These are phyloP conservation scores for Melieria omissa DNA, from an alignment of 2,888 invertebrate genomes.

Conservation along the genomic window DNA sequence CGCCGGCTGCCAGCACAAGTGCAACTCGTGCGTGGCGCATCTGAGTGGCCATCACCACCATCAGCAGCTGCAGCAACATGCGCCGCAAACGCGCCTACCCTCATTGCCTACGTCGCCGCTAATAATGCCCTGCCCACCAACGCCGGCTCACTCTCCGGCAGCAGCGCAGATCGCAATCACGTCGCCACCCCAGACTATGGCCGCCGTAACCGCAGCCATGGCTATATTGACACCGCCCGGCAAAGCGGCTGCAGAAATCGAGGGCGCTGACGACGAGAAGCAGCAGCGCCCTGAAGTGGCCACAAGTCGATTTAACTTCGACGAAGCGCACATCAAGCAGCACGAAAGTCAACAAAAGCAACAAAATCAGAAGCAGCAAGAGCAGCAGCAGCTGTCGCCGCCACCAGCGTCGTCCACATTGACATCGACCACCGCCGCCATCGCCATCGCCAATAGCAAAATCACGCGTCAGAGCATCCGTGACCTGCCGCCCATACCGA, in stretches of 20 bases:
- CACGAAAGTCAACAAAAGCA: slow-evolving; percentile 41
- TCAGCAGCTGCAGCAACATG: slow-evolving; percentile 19
- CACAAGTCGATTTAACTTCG: slow-evolving; percentile 56
- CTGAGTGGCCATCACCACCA: slow-evolving; percentile 28
- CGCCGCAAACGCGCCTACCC: slow-evolving; percentile 60
- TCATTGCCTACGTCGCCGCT: slow-evolving; percentile 82
- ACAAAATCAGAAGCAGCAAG: slow-evolving; percentile 66
- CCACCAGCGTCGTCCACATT: no score
- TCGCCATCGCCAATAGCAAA: slow-evolving; percentile 60
- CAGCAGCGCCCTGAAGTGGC: slow-evolving; percentile 33
- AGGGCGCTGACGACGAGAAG: not conserved
- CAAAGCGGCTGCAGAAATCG: slow-evolving; percentile 36
- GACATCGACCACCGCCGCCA: no score
- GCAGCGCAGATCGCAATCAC: slow-evolving; percentile 59
- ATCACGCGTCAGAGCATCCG: slow-evolving; percentile 73
- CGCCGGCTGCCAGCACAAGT: slow-evolving; percentile 42
- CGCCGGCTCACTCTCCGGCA: slow-evolving; percentile 66
- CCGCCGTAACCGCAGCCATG: slow-evolving; percentile 63
- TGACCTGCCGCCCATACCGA: slow-evolving; percentile 73
- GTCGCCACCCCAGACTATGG: slow-evolving; percentile 62
- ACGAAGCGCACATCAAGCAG: slow-evolving; percentile 56
- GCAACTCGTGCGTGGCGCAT: slow-evolving; percentile 50
- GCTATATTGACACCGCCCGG: slow-evolving; percentile 60
- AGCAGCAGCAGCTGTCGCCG: not conserved
- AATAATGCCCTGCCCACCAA: slow-evolving; percentile 66